These are phyloP conservation scores for Chlorospingus flavigularis DNA, from an alignment of 2,797 vertebrate species.

Conservation along the genomic window DNA sequence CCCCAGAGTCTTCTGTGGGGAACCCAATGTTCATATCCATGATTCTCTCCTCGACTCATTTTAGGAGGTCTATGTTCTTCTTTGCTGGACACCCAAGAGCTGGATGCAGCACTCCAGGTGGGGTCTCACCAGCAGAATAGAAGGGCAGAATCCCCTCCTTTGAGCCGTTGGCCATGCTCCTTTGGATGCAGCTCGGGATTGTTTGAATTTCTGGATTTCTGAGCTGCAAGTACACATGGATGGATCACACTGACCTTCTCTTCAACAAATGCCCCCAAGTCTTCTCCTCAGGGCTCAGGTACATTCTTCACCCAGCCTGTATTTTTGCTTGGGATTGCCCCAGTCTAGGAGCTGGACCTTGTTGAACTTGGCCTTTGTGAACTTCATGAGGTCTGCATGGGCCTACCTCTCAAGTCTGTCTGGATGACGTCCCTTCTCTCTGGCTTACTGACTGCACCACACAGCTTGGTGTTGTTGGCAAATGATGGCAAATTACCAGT, in stretches of 20 bases:
- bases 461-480: not conserved
- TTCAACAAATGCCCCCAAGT: not conserved
- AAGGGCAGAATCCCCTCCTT: not conserved
- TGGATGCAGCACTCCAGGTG: not conserved
- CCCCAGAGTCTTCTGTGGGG: too few relatives aligned
- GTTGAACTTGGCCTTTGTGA: not conserved
- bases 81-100: not conserved
- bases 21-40: rapidly evolving
- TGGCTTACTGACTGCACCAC: not conserved
- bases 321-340: not conserved
- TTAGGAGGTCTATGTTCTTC: not conserved
- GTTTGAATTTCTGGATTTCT: not conserved
- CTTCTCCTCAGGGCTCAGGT: not conserved
- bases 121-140: not conserved
- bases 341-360: not conserved
- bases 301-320: not conserved
- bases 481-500: not conserved
- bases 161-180: not conserved
- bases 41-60: not conserved
- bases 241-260: not conserved
- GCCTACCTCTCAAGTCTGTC: not conserved
- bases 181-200: not conserved
- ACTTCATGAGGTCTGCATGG: rapidly evolving
- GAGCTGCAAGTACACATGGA: not conserved
- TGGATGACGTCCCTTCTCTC: not conserved